Percentiles rank a stretch among this genome's conserved stretches.
phyloP scores from a whole-genome alignment of 2,888 invertebrate genomes.

The Andrena praecox region DNA sequence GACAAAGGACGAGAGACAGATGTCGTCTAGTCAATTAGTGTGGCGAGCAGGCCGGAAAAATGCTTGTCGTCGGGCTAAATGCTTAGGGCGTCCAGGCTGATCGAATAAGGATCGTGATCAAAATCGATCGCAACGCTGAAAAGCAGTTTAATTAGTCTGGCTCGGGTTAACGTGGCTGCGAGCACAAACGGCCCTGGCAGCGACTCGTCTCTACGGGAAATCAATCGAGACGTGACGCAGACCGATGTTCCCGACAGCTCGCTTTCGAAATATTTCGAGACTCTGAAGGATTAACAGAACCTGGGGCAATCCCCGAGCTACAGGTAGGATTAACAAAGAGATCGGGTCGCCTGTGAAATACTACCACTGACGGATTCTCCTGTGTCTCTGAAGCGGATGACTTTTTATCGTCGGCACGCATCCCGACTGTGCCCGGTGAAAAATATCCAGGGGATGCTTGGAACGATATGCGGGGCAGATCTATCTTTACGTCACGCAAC shows the following conservation, averaged over 20 bases:
- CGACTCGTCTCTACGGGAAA: slow-evolving; percentile 16
- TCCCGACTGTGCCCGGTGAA: background rate
- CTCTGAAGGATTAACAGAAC: slow-evolving; percentile 14
- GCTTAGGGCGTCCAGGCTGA: slow-evolving; percentile 17
- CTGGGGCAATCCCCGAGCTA: slow-evolving; percentile 5
- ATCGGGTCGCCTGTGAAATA: background rate
- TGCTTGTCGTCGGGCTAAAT: slow-evolving; percentile 24
- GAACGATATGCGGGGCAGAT: background rate
- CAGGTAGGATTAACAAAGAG: background rate
- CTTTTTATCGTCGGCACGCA: too few relatives aligned
- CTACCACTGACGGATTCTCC: background rate
- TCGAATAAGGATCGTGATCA: slow-evolving; percentile 55
- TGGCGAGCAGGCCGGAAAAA: slow-evolving; percentile 47
- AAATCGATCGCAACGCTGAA: slow-evolving; percentile 59
- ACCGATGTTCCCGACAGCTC: slow-evolving; percentile 9
- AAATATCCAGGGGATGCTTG: background rate
- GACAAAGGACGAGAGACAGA: slow-evolving; percentile 36
- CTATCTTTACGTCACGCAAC: background rate
- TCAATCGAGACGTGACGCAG: slow-evolving; percentile 40
- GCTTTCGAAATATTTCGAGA: slow-evolving; percentile 46
- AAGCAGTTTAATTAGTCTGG: slow-evolving; percentile 69
- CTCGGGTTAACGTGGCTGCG: slow-evolving; percentile 41
- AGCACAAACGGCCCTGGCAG: slow-evolving; percentile 15
- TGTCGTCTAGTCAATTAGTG: slow-evolving; percentile 52
- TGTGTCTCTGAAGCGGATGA: background rate